Percentiles rank a stretch among this genome's conserved stretches.
Conservation (phyloP, 2,113 vertebrate species). For the Ammodramus savannarum region DNA sequence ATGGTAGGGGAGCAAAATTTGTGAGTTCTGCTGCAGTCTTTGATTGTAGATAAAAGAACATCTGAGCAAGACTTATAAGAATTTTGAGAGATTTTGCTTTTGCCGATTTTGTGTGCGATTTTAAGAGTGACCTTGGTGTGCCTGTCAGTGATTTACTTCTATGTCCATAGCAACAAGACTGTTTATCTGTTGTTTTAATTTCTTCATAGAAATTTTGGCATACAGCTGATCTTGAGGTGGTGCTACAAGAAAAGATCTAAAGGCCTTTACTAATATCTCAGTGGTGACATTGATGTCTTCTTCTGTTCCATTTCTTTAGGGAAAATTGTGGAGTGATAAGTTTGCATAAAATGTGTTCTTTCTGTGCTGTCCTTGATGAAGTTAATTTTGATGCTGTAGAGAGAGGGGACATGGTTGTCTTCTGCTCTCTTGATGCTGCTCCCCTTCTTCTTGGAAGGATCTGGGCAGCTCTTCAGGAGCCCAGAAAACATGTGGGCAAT, state of each 20-base stretch:
- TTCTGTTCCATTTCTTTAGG: background rate
- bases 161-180: background rate
- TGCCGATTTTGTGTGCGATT: background rate
- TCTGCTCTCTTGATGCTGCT: background rate
- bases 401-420: background rate
- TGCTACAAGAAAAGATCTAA: background rate
- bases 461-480: background rate
- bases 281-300: background rate
- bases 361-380: background rate
- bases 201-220: background rate
- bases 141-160: background rate
- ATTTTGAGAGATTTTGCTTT: background rate
- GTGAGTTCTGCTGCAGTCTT: background rate
- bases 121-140: background rate
- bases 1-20: fast-evolving
- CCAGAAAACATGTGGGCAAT: background rate
- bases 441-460: background rate
- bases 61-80: background rate
- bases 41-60: background rate
- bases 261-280: background rate
- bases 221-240: background rate
- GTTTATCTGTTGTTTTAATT: background rate
- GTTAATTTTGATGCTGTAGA: background rate
- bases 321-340: background rate
- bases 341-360: background rate